Evolutionary conservation across 1,140 invertebrate genomes (phyloP), one percentile per base, ranked within the genome.

Genomic region (Zaprionus africanus): DNA sequence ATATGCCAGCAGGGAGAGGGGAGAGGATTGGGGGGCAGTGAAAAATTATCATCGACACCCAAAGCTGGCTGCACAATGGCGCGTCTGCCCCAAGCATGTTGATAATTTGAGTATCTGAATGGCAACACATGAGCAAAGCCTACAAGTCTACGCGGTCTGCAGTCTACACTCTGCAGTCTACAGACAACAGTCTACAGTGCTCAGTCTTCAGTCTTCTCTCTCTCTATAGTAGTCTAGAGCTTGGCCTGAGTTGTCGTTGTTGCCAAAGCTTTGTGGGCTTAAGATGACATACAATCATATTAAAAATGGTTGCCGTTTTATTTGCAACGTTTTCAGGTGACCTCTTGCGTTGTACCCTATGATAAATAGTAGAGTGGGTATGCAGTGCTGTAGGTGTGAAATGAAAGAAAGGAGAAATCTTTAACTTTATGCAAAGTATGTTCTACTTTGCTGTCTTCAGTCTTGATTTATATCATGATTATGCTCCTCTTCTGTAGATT

Each of bases 231-330:
- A 51, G 49, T 22, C 38, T 64, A 13, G 36, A 70, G 36, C 64
- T 26, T 31, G 34, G 56, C 24, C 63, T 43, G 28, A 67, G 57
- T 26, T n/a, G 65, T 19, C 59, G 66, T 24, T 72, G 26, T 61
- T 19, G 64, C 38, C 60, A 56, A 69, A 17, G 70, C 72, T 46
- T n/a, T 79, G 85, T 79, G 62, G 76, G 85, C 81, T 85, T 90
- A 90, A 90, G 85, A 90, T 90, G 85, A 90, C 85, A 90, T 82
- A 90, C 85, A 90, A 90, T 90, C 85, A 90, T 90, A 90, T 90
- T 90, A 90, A 90, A 90, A 90, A 90, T 90, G 85, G 85, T 90
- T 85, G 85, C 85, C 81, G 81, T 90, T 90, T 90, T 90, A 82
- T 90, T 77, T 85, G 81, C 85, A 82, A 84, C 86, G 70, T 90